A percentile compares a stretch with the other conserved stretches of the same genome.
phyloP scores from a whole-genome alignment of 2,113 vertebrate genomes.

The Trichechus manatus region DNA sequence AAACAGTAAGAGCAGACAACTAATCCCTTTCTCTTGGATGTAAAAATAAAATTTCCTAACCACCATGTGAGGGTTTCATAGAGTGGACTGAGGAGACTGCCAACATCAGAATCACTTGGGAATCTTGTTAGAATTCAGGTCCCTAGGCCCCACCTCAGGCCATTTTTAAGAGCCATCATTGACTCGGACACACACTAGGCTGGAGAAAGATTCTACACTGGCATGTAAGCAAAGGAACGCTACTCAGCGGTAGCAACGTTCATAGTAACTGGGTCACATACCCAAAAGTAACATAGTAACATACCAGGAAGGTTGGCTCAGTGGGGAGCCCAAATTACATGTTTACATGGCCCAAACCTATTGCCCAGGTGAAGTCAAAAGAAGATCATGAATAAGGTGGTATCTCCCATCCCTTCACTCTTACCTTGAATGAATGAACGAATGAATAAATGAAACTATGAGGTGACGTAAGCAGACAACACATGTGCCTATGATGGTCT shows the following conservation, averaged over 20 bases:
- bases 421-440: background rate
- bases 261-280: background rate
- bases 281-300: background rate
- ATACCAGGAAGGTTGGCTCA: background rate
- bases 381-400: background rate
- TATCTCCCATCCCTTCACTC: background rate
- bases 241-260: background rate
- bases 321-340: background rate
- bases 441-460: background rate
- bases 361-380: background rate
- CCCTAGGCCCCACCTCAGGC: background rate
- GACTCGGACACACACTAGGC: background rate
- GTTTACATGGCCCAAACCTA: background rate
- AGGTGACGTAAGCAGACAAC: background rate
- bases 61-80: background rate
- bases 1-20: background rate
- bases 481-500: background rate
- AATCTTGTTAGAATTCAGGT: background rate
- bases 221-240: background rate
- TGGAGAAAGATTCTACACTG: background rate
- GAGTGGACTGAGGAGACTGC: background rate
- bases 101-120: background rate
- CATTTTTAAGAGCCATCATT: background rate
- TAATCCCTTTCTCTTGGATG: background rate
- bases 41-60: background rate